Conservation (phyloP, 2,797 vertebrate genomes). For the Etheostoma nigrum region DNA sequence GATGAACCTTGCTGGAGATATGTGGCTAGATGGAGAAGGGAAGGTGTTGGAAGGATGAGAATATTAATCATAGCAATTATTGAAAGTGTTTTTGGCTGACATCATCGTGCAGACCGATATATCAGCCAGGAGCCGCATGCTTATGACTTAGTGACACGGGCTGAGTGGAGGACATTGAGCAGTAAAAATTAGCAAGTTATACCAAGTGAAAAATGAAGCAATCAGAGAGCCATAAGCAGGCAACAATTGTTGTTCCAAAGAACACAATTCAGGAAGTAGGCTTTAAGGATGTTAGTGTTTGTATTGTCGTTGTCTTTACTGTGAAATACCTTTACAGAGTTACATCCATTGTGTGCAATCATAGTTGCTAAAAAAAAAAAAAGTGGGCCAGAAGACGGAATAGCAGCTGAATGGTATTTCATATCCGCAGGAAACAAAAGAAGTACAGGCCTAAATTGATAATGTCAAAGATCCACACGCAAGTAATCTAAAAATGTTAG, state of each 20-base stretch:
- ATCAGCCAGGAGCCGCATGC: conserved; percentile 85
- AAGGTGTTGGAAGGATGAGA: conserved; percentile 93
- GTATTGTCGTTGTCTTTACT: conserved; percentile 42
- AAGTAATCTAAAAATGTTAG: conserved; percentile 56
- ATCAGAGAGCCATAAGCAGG: conserved; percentile 76
- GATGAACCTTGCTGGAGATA: conserved; percentile 92
- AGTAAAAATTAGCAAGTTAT: conserved; percentile 85
- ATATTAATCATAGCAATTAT: conserved; percentile 99
- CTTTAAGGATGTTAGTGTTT: conserved; percentile 62
- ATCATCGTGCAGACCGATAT: conserved; percentile 91
- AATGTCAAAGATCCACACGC: conserved; percentile 65
- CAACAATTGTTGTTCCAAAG: conserved; percentile 74
- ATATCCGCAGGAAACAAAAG: conserved; percentile 62
- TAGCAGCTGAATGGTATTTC: conserved; percentile 49
- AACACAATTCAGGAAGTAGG: conserved; percentile 59
- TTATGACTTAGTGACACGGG: conserved; percentile 82
- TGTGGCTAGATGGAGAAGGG: conserved; percentile 85
- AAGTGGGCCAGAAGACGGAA: conserved; percentile 49
- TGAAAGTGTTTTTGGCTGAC: conserved; percentile 94
- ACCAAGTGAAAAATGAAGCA: conserved; percentile 81
- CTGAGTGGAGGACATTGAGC: conserved; percentile 81
- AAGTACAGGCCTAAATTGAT: conserved; percentile 53
- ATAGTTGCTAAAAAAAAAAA: conserved; percentile 59
- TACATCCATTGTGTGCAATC: conserved; percentile 50
- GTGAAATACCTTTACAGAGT: conserved; percentile 50